Percentiles rank a stretch among this genome's conserved stretches.
phyloP scores from a whole-genome alignment of 2,888 invertebrate genomes.

The Ormyrus rosae region DNA sequence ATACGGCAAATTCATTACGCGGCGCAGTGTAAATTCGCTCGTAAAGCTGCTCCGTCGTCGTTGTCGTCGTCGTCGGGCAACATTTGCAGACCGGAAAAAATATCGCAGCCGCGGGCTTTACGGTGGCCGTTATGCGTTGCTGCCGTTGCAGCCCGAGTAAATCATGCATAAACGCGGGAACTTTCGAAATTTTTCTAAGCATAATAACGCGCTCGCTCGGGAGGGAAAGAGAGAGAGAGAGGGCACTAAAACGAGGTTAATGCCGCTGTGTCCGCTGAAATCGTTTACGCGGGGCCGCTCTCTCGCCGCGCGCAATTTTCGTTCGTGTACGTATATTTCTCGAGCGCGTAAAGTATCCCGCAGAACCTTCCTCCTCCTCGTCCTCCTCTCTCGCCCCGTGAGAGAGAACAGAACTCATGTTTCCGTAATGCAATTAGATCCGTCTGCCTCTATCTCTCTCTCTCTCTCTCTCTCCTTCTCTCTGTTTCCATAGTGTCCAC shows the following conservation, averaged over 20 bases:
- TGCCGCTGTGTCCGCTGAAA: slow-evolving; percentile 34
- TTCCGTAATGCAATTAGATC: slow-evolving; percentile 74
- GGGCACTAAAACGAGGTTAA: slow-evolving; percentile 44
- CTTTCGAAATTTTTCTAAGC: slow-evolving; percentile 36
- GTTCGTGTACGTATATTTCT: slow-evolving; percentile 35
- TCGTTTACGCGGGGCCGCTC: slow-evolving; percentile 19
- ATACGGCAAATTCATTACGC: slow-evolving; percentile 32
- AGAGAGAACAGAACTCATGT: slow-evolving; percentile 67
- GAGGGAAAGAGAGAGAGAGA: background rate
- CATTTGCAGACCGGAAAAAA: slow-evolving; percentile 16
- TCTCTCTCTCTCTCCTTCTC: slow-evolving; percentile 2
- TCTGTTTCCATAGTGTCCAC: slow-evolving; percentile 12
- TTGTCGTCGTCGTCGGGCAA: background rate
- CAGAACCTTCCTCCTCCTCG: too few species aligned
- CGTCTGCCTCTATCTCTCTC: slow-evolving; percentile 29
- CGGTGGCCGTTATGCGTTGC: background rate
- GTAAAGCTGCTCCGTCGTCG: background rate
- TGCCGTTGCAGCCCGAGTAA: slow-evolving; percentile 14
- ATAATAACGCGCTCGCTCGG: slow-evolving; percentile 32
- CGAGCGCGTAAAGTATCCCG: slow-evolving; percentile 45
- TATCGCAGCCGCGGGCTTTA: slow-evolving; percentile 16
- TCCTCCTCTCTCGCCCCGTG: background rate
- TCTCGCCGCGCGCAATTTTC: slow-evolving; percentile 42
- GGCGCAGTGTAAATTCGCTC: slow-evolving; percentile 25
- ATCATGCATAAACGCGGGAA: slow-evolving; percentile 37